Evolutionary conservation across 2,888 invertebrate genomes (phyloP).

Genomic region (Pandemis heparana): DNA sequence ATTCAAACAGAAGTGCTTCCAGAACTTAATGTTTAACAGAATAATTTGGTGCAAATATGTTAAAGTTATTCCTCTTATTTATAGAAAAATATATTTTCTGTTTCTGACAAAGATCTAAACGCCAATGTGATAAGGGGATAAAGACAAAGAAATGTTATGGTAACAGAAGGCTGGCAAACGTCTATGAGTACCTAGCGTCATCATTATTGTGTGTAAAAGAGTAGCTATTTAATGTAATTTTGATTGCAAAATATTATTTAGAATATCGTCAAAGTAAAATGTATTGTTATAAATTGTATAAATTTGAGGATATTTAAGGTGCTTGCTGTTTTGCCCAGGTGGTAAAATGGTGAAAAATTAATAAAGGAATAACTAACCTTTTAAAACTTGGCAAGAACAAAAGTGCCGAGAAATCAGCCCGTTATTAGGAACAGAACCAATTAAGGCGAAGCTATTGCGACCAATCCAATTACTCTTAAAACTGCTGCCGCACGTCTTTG

Average conservation of each 20-base stretch:
- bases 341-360: background rate
- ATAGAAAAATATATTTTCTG: too few species aligned
- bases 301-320: too few species aligned
- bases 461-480: slow-evolving; percentile 44
- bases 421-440: slow-evolving; percentile 34
- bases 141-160: too few species aligned
- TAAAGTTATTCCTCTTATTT: background rate
- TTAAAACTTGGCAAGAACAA: background rate
- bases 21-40: background rate
- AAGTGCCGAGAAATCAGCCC: slow-evolving; percentile 9
- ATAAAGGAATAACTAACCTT: background rate
- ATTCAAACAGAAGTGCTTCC: slow-evolving; percentile 1
- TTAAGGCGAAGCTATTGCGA: slow-evolving; percentile 35
- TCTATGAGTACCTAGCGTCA: too few species aligned
- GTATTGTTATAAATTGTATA: too few species aligned
- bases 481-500: slow-evolving; percentile 41
- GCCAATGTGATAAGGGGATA: too few species aligned
- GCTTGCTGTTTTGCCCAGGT: background rate
- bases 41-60: background rate
- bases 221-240: too few species aligned
- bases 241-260: too few species aligned
- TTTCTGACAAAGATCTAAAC: too few species aligned
- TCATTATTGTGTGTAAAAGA: too few species aligned
- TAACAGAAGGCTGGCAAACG: too few species aligned
- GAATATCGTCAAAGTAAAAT: too few species aligned